Evolutionary conservation across 2,888 invertebrate species (phyloP).

Genomic region (Dermolepida albohirtum): DNA sequence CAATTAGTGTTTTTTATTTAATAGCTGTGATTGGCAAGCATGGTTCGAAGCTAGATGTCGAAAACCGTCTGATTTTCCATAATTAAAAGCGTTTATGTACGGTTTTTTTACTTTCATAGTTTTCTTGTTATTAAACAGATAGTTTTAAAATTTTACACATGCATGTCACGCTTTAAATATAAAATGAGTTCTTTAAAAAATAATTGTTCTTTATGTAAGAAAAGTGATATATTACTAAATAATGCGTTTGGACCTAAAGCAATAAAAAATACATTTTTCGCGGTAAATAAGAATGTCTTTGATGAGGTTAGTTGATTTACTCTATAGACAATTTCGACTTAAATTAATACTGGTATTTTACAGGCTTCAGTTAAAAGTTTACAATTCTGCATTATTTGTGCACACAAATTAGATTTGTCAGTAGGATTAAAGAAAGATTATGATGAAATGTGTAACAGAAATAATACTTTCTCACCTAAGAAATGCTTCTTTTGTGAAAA

Average conservation of each 20-base stretch:
- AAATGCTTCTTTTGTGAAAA: conserved; percentile 45
- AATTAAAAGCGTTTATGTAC: too few species aligned
- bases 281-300: conserved; percentile 26
- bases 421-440: conserved; percentile 41
- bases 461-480: conserved; percentile 6
- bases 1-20: too few species aligned
- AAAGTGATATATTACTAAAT: neutral
- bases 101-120: too few species aligned
- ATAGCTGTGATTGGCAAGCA: too few species aligned
- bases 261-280: conserved; percentile 42
- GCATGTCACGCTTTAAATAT: too few species aligned
- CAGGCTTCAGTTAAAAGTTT: conserved; percentile 26
- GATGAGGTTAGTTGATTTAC: conserved; percentile 34
- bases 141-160: too few species aligned
- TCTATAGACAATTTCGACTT: neutral
- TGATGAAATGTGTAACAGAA: conserved; percentile 40
- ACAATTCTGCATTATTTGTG: conserved; percentile 43
- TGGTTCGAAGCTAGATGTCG: too few species aligned
- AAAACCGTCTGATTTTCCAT: too few species aligned
- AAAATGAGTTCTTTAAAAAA: conserved; percentile 2
- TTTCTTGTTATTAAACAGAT: too few species aligned
- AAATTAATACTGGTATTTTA: conserved; percentile 32
- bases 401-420: conserved; percentile 40
- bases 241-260: conserved; percentile 9
- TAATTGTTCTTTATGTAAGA: conserved; percentile 22